Base-by-base conservation (phyloP, 2,113 vertebrate species). In the Platichthys stellatus region DNA sequence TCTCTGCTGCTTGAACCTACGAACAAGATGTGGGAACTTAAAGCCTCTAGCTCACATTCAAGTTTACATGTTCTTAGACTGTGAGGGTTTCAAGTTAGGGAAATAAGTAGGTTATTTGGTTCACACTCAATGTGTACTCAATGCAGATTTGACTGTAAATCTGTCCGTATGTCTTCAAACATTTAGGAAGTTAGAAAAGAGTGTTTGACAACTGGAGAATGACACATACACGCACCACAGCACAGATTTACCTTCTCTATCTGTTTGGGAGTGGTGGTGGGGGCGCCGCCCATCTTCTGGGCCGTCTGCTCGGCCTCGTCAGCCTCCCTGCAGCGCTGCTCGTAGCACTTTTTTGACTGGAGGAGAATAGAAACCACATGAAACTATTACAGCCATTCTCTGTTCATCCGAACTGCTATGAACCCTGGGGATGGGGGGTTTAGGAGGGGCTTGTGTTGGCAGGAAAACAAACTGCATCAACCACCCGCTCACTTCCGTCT, bases 291-390 rank as follows among this genome's bases (percentile, higher is more conserved):
- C 43, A 90, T 81, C 66, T 95, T 95, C 70, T 97, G 96, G 0
- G 93, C 93, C 28, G 64, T 88, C 71, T 94, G 95, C 78, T 97
- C 96, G 0, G 97, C 96, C 3, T 99, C 97, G 0, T 98, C 97
- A 0, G 96, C 95, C 0, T 99, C 98, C 71, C 62, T 95, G 88
- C 98, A 99, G 80, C 93, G 97, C 92, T 97, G 97, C 59, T 98
- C 96, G 0, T 99, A 99, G 0, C 64, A 89, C 87, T 89, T 96
- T 93, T 97, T 98, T 20, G 96, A 96, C 98, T 99, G 77, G 1
- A 79, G 80, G 13, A 72, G 24, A 71, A 84, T 47, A 64, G 82
- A 87, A 67, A 88, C 69, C 35, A 61, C 6, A 26, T 66, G 43
- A 81, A 74, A 72, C 71, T 11, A 1, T 15, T 10, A 31, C 49